These are phyloP conservation scores for Melolontha melolontha DNA, from an alignment of 2,888 invertebrate genomes.

Conservation along the genomic window DNA sequence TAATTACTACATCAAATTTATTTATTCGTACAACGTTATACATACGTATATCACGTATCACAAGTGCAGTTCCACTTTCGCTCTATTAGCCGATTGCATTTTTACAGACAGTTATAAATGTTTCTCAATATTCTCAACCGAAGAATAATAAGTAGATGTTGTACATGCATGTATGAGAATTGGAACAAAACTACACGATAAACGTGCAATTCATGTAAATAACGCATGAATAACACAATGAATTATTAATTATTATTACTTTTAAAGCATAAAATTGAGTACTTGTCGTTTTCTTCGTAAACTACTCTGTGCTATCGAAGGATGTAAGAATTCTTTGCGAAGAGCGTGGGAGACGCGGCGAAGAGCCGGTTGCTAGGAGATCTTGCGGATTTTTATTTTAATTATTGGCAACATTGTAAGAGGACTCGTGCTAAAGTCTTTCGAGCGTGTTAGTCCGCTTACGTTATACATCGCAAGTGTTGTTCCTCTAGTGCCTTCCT, in stretches of 20 bases:
- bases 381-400: conserved; percentile 36
- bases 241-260: conserved; percentile 7
- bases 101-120: conserved; percentile 8
- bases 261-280: conserved; percentile 2
- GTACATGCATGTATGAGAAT: conserved; percentile 11
- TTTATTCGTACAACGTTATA: neutral
- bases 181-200: conserved; percentile 2
- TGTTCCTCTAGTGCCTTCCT: conserved; percentile 15
- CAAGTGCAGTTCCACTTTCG: conserved; percentile 27
- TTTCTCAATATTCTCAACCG: conserved; percentile 7
- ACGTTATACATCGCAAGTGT: conserved; percentile 15
- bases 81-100: conserved; percentile 6
- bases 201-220: conserved; percentile 5
- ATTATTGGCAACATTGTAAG: conserved; percentile 36
- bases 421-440: conserved; percentile 32
- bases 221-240: neutral
- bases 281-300: conserved; percentile 2
- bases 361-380: conserved; percentile 36
- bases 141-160: neutral
- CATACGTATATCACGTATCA: neutral
- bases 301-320: neutral
- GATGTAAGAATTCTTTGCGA: conserved; percentile 10
- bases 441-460: conserved; percentile 28
- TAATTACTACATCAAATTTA: too few relatives aligned
- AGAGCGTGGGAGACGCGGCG: conserved; percentile 22